Percentiles rank a stretch among this genome's conserved stretches.
Evolutionary conservation across 1,140 invertebrate genomes (phyloP).

Genomic region (Procambarus virginalis): DNA sequence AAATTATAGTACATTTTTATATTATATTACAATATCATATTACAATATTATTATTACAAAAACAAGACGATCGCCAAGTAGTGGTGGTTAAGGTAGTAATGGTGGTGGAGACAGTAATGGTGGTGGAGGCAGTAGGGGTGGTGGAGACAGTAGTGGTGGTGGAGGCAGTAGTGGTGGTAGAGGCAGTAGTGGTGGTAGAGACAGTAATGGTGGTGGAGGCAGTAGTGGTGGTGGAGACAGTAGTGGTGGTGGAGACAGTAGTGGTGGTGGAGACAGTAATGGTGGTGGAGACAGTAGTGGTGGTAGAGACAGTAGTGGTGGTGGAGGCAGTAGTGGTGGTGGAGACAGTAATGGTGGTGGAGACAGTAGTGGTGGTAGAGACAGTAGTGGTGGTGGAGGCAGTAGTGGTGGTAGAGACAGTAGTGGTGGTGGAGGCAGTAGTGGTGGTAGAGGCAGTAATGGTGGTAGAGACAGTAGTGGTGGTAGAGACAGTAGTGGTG

Average conservation of each 20-base stretch:
- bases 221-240: too few species aligned
- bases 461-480: not conserved
- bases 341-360: not conserved
- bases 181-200: too few species aligned
- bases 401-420: not conserved
- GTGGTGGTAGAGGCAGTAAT: not conserved
- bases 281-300: not conserved
- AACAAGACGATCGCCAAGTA: too few species aligned
- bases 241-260: not conserved
- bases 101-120: too few species aligned
- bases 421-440: not conserved
- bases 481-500: not conserved
- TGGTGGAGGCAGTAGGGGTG: too few species aligned
- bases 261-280: not conserved
- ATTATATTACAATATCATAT: too few species aligned
- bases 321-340: not conserved
- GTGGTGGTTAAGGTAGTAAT: too few species aligned
- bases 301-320: not conserved
- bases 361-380: not conserved
- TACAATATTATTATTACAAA: too few species aligned
- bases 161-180: too few species aligned
- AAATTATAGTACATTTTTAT: too few species aligned
- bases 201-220: too few species aligned
- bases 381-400: not conserved
- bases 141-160: too few species aligned